phyloP scores from a whole-genome alignment of 2,888 invertebrate genomes.

The Minunthozetes semirufus region DNA sequence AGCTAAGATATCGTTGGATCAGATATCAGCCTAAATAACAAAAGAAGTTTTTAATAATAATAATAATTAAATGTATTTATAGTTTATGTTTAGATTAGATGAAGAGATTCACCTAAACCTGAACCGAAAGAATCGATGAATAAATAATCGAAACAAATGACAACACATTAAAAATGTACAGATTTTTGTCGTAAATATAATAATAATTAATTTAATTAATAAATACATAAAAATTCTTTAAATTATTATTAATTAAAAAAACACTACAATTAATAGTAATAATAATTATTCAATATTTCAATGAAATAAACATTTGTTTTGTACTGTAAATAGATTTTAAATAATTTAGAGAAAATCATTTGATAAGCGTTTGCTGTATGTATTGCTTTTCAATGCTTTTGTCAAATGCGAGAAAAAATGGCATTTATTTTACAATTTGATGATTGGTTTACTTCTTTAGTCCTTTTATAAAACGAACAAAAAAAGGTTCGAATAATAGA shows the following conservation, averaged over 20 bases:
- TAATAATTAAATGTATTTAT: neutral
- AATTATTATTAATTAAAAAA: neutral
- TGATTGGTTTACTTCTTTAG: neutral
- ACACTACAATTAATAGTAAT: neutral
- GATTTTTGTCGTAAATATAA: neutral
- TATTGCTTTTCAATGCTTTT: neutral
- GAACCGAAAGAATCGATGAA: neutral
- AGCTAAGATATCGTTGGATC: neutral
- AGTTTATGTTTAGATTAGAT: neutral
- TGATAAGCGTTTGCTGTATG: neutral
- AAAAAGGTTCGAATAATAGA: too few relatives aligned
- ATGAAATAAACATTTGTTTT: neutral
- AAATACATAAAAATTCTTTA: neutral
- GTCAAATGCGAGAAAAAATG: neutral
- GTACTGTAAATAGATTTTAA: neutral
- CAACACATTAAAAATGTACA: neutral
- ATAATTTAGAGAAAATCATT: neutral
- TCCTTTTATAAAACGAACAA: neutral
- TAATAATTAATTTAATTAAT: neutral
- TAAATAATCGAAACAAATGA: neutral
- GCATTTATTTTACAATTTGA: neutral
- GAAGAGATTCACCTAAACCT: neutral
- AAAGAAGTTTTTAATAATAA: neutral
- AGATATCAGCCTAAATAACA: slow-evolving; percentile 11
- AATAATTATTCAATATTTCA: neutral